phyloP scores from a whole-genome alignment of 2,113 vertebrate genomes.

The Crypturellus undulatus region DNA sequence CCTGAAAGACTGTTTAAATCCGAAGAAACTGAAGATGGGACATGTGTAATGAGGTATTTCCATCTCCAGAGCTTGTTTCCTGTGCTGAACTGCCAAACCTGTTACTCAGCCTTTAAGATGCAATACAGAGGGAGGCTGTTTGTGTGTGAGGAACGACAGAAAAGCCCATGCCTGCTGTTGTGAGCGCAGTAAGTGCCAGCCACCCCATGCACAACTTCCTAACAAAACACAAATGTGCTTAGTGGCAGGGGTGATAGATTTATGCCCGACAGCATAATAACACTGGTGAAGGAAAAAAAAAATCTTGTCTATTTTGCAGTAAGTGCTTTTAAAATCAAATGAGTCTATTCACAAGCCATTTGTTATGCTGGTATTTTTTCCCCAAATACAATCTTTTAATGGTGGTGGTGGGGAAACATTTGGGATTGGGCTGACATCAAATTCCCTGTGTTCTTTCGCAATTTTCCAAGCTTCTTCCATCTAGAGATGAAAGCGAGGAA shows the following conservation, averaged over 20 bases:
- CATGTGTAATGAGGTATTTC: not conserved
- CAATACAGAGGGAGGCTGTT: not conserved
- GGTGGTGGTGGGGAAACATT: not conserved
- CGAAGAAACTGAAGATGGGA: not conserved
- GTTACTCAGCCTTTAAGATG: not conserved
- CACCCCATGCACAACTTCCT: not conserved
- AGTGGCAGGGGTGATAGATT: rapidly evolving
- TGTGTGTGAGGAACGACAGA: not conserved
- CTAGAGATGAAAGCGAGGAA: not conserved
- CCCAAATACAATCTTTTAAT: not conserved
- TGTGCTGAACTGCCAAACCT: not conserved
- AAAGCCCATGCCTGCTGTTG: not conserved
- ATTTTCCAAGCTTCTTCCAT: not conserved
- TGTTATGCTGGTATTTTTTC: rapidly evolving
- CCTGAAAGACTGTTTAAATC: not conserved
- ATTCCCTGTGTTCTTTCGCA: not conserved
- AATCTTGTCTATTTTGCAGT: rapidly evolving
- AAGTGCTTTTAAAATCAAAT: not conserved
- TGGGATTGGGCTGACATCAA: not conserved
- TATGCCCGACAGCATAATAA: not conserved
- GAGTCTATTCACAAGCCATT: not conserved
- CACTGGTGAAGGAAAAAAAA: no score
- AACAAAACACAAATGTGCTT: not conserved
- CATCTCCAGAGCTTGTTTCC: not conserved
- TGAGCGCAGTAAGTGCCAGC: rapidly evolving